phyloP scores from a whole-genome alignment of 2,113 vertebrate species.

The Glareola pratincola region DNA sequence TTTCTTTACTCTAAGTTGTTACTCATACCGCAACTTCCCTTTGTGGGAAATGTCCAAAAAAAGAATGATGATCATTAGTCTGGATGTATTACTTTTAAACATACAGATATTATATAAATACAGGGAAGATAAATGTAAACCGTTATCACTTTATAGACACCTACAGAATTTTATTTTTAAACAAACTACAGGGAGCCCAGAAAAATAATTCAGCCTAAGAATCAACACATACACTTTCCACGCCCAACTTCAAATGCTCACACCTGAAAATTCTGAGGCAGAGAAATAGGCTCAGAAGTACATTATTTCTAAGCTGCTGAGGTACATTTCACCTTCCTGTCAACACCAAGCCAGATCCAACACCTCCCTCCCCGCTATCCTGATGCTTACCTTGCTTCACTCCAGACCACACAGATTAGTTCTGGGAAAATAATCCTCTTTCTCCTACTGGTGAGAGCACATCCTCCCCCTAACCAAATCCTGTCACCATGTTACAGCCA shows the following conservation, averaged over 20 bases:
- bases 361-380: not conserved
- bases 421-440: slow-evolving; percentile 10
- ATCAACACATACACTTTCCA: not conserved
- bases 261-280: not conserved
- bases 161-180: not conserved
- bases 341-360: not conserved
- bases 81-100: not conserved
- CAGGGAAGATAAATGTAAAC: not conserved
- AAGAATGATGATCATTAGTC: not conserved
- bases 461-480: not conserved
- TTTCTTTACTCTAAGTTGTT: not conserved
- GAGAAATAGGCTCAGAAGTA: not conserved
- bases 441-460: not conserved
- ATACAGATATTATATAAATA: not conserved
- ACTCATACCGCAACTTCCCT: not conserved
- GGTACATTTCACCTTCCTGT: not conserved
- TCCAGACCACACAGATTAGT: not conserved
- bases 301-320: not conserved
- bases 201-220: not conserved
- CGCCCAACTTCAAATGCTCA: not conserved
- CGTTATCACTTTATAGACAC: not conserved
- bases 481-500: not conserved
- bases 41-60: not conserved
- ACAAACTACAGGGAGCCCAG: not conserved
- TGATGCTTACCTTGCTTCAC: not conserved